These are phyloP conservation scores for Tiphia femorata DNA, from an alignment of 2,888 invertebrate species.

Conservation along the genomic window DNA sequence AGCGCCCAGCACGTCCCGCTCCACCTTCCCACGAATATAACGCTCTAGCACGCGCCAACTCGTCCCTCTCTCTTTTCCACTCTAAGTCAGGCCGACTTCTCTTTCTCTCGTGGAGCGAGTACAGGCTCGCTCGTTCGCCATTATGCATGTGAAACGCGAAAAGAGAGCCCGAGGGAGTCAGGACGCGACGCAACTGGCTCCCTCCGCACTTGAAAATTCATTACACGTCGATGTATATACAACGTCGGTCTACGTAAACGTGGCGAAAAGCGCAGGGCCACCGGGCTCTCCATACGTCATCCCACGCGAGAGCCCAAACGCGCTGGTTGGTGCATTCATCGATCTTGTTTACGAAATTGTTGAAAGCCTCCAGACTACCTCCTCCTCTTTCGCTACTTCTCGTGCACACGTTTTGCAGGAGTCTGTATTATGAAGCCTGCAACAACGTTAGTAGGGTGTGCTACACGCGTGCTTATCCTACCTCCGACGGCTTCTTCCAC, in stretches of 20 bases:
- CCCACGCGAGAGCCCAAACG: background rate
- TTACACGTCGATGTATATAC: slow-evolving; percentile 2
- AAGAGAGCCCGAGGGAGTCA: slow-evolving; percentile 3
- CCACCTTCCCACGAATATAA: background rate
- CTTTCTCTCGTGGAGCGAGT: too few relatives aligned
- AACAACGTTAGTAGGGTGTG: too few relatives aligned
- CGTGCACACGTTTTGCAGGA: too few relatives aligned
- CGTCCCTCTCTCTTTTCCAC: too few relatives aligned
- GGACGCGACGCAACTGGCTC: background rate
- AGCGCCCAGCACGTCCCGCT: background rate
- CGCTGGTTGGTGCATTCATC: background rate
- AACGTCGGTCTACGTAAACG: too few relatives aligned
- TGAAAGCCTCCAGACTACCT: too few relatives aligned
- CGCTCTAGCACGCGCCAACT: background rate
- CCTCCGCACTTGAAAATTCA: slow-evolving; percentile 11
- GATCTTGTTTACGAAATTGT: background rate
- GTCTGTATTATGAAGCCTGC: too few relatives aligned
- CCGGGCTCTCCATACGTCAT: background rate
- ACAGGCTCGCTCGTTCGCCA: background rate
- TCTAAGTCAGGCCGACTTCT: too few relatives aligned
- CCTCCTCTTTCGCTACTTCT: too few relatives aligned
- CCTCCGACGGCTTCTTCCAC: too few relatives aligned
- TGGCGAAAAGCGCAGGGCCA: background rate
- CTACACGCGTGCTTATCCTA: too few relatives aligned
- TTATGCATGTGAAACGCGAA: slow-evolving; percentile 4